These are phyloP conservation scores for Oryzias sinensis DNA, from an alignment of 2,797 vertebrate species.

Conservation along the genomic window DNA sequence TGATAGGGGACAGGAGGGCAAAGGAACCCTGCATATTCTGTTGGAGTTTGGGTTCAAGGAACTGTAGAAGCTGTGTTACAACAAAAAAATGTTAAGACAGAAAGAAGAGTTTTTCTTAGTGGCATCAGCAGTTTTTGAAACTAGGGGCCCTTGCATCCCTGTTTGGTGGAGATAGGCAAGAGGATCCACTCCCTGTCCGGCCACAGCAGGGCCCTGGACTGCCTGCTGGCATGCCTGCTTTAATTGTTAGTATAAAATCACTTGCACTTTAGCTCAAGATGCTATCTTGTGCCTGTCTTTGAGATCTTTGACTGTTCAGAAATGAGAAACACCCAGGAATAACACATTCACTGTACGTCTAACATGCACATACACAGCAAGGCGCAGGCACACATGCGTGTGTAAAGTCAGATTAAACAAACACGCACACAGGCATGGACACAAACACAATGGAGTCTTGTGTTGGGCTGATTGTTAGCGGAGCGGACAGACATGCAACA, in stretches of 20 bases:
- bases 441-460: conserved; percentile 77
- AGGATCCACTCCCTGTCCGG: conserved; percentile 77
- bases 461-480: conserved; percentile 74
- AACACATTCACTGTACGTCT: conserved; percentile 20
- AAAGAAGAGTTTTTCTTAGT: conserved; percentile 15
- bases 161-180: conserved; percentile 81
- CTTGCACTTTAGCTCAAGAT: conserved; percentile 83
- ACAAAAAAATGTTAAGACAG: conserved; percentile 5
- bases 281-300: conserved; percentile 77
- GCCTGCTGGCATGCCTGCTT: conserved; percentile 86
- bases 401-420: conserved; percentile 49
- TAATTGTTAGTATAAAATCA: conserved; percentile 88
- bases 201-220: conserved; percentile 80
- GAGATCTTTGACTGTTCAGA: conserved; percentile 82
- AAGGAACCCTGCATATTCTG: conserved; percentile 4
- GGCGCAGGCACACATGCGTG: conserved; percentile 19
- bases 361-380: conserved; percentile 18
- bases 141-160: conserved; percentile 48
- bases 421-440: conserved; percentile 7
- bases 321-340: conserved; percentile 46
- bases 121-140: conserved; percentile 47
- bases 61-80: conserved; percentile 10
- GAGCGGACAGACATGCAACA: conserved; percentile 70
- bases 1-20: conserved; percentile 7
- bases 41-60: conserved; percentile 8